A percentile compares a stretch with the other conserved stretches of the same genome.
Evolutionary conservation across 2,797 vertebrate species (phyloP).

Genomic region (Sebastes hopkinsi): DNA sequence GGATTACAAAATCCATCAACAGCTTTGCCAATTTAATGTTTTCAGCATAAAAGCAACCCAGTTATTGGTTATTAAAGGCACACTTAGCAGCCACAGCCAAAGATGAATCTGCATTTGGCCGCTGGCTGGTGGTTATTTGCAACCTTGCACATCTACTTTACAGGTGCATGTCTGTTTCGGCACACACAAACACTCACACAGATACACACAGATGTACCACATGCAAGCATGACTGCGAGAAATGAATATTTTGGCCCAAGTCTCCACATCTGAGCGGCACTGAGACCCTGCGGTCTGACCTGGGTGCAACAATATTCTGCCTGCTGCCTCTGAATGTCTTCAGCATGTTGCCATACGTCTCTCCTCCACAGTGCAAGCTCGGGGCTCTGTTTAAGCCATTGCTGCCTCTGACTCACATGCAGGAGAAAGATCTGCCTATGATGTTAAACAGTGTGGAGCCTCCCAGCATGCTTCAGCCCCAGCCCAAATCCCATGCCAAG

Average conservation of each 20-base stretch:
- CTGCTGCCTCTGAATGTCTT: conserved; percentile 73
- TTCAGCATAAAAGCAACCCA: not conserved
- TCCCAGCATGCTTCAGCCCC: conserved; percentile 67
- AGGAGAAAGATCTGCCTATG: conserved; percentile 85
- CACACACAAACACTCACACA: conserved; percentile 10
- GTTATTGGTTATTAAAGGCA: not conserved
- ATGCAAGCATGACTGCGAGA: conserved; percentile 53
- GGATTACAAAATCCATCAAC: conserved; percentile 6
- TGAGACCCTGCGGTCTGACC: conserved; percentile 7
- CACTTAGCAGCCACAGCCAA: not conserved
- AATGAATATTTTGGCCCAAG: conserved; percentile 66
- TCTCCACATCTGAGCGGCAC: conserved; percentile 7
- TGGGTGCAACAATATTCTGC: conserved; percentile 69
- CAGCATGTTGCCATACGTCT: conserved; percentile 70
- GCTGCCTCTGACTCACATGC: conserved; percentile 86
- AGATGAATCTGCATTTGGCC: conserved; percentile 12
- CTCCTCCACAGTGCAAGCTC: conserved; percentile 83
- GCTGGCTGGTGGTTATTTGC: conserved; percentile 8
- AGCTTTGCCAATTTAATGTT: not conserved
- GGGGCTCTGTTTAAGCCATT: conserved; percentile 83
- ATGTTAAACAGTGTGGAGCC: conserved; percentile 79
- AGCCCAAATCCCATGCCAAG: conserved; percentile 73
- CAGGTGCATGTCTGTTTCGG: conserved; percentile 35
- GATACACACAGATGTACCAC: not conserved
- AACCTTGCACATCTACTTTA: conserved; percentile 21